Conservation (phyloP, 2,888 invertebrate species). For the Tipula lateralis region DNA sequence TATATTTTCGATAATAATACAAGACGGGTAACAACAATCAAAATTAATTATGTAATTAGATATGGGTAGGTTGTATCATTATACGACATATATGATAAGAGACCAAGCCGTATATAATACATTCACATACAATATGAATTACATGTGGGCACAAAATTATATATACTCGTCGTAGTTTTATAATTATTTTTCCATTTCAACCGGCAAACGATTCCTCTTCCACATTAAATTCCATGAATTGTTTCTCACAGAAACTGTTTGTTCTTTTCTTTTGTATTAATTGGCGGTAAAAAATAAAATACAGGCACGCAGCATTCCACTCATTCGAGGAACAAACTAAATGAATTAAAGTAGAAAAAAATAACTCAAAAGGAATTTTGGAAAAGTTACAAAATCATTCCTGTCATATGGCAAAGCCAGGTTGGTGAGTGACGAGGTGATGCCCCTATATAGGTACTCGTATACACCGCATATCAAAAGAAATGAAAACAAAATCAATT, state of each 20-base stretch:
- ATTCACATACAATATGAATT: not conserved
- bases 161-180: not conserved
- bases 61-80: not conserved
- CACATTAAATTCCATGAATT: not conserved
- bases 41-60: slow-evolving; percentile 24
- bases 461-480: not conserved
- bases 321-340: not conserved
- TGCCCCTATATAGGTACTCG: not conserved
- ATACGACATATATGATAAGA: not conserved
- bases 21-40: not conserved
- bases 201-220: not conserved
- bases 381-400: not conserved
- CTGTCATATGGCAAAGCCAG: not conserved
- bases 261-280: not conserved
- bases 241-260: not conserved
- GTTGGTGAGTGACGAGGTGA: not conserved
- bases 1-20: not conserved
- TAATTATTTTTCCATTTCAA: not conserved
- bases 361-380: not conserved
- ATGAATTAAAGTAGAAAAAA: not conserved
- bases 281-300: not conserved
- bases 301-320: not conserved
- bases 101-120: not conserved
- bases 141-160: not conserved
- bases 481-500: not conserved